Conservation (phyloP, 2,113 vertebrate species). For the Siniperca chuatsi region DNA sequence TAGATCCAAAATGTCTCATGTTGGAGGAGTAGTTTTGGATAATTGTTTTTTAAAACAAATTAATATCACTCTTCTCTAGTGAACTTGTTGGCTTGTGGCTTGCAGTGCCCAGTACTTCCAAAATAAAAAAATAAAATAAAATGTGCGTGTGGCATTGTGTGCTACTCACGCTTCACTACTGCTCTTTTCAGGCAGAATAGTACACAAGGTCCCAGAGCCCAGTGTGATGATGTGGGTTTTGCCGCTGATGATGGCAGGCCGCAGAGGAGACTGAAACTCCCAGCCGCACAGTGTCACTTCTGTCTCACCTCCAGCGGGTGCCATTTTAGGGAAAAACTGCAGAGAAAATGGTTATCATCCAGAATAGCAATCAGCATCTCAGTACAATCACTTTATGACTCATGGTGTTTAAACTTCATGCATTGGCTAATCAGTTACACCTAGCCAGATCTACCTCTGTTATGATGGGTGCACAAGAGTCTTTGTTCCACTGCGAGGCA, state of each 20-base stretch:
- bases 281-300: constrained; percentile 90
- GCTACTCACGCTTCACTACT: constrained; percentile 80
- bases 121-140: background rate
- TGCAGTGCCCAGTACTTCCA: background rate
- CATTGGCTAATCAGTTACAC: background rate
- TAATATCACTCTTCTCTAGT: background rate
- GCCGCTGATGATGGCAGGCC: constrained; percentile 42
- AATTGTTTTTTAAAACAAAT: background rate
- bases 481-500: constrained; percentile 80
- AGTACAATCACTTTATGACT: background rate
- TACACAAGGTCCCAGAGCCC: constrained; percentile 82
- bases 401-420: background rate
- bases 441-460: constrained; percentile 81
- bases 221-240: constrained; percentile 81
- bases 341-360: constrained; percentile 15
- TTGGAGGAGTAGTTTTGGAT: background rate
- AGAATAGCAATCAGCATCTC: background rate
- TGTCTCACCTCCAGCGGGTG: constrained; percentile 85
- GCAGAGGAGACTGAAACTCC: constrained; percentile 83
- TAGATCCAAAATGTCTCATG: background rate
- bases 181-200: constrained; percentile 79
- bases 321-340: constrained; percentile 90
- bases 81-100: background rate
- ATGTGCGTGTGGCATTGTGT: background rate
- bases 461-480: constrained; percentile 88